A percentile compares a stretch with the other conserved stretches of the same genome.
These are phyloP conservation scores for Hydroisotoma schaefferi DNA, from an alignment of 2,888 invertebrate species.

Conservation along the genomic window DNA sequence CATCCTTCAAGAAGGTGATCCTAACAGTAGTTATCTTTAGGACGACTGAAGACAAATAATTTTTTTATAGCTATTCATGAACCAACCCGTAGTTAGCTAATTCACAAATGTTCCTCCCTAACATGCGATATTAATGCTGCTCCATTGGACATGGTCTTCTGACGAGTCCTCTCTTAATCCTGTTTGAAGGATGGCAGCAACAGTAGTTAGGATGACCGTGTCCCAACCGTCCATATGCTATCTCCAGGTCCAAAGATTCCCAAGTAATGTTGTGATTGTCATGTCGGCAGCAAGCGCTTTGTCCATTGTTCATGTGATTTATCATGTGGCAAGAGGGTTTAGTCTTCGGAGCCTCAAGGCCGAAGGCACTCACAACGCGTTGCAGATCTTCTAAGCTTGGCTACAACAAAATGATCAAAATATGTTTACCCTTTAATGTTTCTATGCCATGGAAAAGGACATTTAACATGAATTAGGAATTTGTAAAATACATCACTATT, in stretches of 20 bases:
- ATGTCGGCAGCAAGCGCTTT: conserved; percentile 13
- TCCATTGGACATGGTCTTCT: not conserved
- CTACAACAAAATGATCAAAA: too few species aligned
- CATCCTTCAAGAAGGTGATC: too few species aligned
- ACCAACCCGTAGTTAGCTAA: too few species aligned
- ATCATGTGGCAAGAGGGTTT: not conserved
- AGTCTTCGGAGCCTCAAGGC: conserved; percentile 8
- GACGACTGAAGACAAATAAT: too few species aligned
- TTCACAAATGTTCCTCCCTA: too few species aligned
- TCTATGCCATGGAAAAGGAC: too few species aligned
- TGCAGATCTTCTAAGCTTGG: conserved; percentile 5
- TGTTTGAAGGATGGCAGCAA: conserved; percentile 86
- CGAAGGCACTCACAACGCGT: conserved; percentile 14
- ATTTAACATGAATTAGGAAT: too few species aligned
- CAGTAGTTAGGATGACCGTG: conserved; percentile 64
- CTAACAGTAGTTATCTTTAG: too few species aligned
- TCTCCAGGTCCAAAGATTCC: conserved; percentile 15
- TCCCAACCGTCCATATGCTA: not conserved
- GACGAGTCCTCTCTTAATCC: conserved; percentile 55
- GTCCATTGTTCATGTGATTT: conserved; percentile 1
- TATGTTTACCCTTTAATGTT: too few species aligned
- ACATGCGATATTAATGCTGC: too few species aligned
- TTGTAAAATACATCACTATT: not conserved
- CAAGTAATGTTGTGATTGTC: conserved; percentile 13
- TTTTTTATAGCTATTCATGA: too few species aligned